Evolutionary conservation across 2,888 invertebrate genomes (phyloP).

Genomic region (Parthenolecanium corni): DNA sequence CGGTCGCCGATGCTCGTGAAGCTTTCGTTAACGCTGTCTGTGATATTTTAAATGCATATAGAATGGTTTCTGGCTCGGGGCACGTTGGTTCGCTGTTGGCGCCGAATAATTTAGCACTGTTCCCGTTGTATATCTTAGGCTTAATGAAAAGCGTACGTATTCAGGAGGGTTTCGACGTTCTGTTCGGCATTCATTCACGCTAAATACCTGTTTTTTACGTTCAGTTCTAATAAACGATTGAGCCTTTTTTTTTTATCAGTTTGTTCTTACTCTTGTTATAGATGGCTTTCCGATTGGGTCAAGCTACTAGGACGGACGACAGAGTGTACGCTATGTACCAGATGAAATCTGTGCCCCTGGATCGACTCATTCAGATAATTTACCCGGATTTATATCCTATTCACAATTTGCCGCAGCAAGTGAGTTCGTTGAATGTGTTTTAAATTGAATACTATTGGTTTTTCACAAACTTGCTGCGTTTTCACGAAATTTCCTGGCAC

Average conservation of each 20-base stretch:
- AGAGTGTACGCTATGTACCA: slow-evolving; percentile 85
- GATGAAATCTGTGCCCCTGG: slow-evolving; percentile 77
- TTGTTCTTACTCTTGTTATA: slow-evolving; percentile 39
- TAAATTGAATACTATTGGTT: not conserved
- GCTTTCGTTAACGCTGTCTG: slow-evolving; percentile 91
- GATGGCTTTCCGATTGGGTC: slow-evolving; percentile 80
- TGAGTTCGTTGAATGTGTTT: slow-evolving; percentile 32
- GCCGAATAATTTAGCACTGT: slow-evolving; percentile 61
- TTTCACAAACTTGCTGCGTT: not conserved
- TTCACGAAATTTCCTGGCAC: not conserved
- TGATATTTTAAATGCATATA: slow-evolving; percentile 71
- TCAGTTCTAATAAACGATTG: no score
- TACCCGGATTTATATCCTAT: slow-evolving; percentile 89
- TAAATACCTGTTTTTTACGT: no score
- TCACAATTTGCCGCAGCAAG: slow-evolving; percentile 54
- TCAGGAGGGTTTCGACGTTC: not conserved
- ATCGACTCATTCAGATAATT: slow-evolving; percentile 65
- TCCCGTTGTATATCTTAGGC: slow-evolving; percentile 81
- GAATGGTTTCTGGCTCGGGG: slow-evolving; percentile 44
- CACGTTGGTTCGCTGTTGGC: slow-evolving; percentile 53
- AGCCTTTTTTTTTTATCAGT: no score
- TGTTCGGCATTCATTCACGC: slow-evolving; percentile 10
- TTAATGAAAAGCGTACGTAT: slow-evolving; percentile 68
- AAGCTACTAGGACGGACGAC: slow-evolving; percentile 82
- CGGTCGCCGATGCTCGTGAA: slow-evolving; percentile 84